Percentiles rank a stretch among this genome's conserved stretches.
Evolutionary conservation across 2,888 invertebrate species (phyloP).

Genomic region (Pheosia tremula): DNA sequence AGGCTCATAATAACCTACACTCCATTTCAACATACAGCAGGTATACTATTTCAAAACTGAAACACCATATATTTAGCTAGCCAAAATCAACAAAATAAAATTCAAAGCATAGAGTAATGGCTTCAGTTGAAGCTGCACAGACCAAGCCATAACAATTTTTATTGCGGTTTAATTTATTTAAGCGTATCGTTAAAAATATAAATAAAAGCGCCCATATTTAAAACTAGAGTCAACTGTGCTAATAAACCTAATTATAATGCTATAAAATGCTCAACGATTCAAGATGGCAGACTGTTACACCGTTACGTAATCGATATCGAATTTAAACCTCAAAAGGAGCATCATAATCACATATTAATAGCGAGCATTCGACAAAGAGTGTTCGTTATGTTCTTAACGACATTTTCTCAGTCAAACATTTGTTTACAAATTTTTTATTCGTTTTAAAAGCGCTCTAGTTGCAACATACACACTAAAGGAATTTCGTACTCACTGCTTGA

Average conservation of each 20-base stretch:
- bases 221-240: conserved; percentile 44
- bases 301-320: conserved; percentile 13
- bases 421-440: too few relatives aligned
- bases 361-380: too few relatives aligned
- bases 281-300: conserved; percentile 42
- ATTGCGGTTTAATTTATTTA: conserved; percentile 35
- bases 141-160: conserved; percentile 18
- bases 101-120: neutral
- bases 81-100: conserved; percentile 4
- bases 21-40: neutral
- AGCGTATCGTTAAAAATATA: conserved; percentile 31
- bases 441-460: too few relatives aligned
- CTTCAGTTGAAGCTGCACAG: neutral
- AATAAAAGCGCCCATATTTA: conserved; percentile 44
- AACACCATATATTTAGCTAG: neutral
- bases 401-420: too few relatives aligned
- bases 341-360: too few relatives aligned
- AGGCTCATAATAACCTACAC: too few relatives aligned
- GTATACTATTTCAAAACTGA: neutral
- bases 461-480: too few relatives aligned
- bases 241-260: conserved; percentile 69
- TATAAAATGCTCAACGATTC: conserved; percentile 51
- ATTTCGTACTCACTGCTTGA: too few relatives aligned
- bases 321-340: too few relatives aligned
- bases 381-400: too few relatives aligned